Base-by-base conservation (phyloP, 2,113 vertebrate genomes). In the Maccullochella peelii region DNA sequence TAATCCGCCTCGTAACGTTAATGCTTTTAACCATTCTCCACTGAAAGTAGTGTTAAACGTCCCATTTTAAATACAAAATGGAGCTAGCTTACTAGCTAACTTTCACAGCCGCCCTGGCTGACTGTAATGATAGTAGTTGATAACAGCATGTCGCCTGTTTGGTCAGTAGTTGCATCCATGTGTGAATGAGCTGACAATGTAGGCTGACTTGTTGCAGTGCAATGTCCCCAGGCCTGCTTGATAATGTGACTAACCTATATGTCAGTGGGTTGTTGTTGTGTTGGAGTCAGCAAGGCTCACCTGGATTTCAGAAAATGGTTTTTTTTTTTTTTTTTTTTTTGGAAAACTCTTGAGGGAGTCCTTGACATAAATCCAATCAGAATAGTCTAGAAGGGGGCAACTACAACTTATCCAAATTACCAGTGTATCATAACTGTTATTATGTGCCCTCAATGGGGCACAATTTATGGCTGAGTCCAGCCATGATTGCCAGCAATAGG, bases 201-300 rank as follows among this genome's bases (percentile, higher is more conserved):
- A 49, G 85, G 59, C 80, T 72, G 81, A 83, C 86, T 89, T 85
- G 88, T 59, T 89, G 82, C 88, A 52, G 79, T 14, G 54, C n/a
- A 25, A n/a, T 66, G 73, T 88, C 59, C 52, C 12, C 73, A 16
- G 86, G 83, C 85, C 88, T 73, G 57, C 5, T 12, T 47, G 23
- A 49, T 5, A 42, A 38, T 62, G 78, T 65, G 77, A 73, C 77
- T 62, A 77, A 80, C 62, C 73, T 84, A 30, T 49, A 69, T 88
- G 86, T 89, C 82, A 79, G 23, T 33, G 27, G 66, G 27, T 55
- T 59, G 61, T 52, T 82, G 83, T 72, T 63, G 36, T 14, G 57
- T 40, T 71, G 23, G 58, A 30, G 36, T 27, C 57, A 68, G 25
- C 4, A 6, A 10, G 12, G 58, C 40, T 73, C 36, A 36, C 14